Base-by-base conservation (phyloP, 2,797 vertebrate genomes). In the Sebastes iracundus region DNA sequence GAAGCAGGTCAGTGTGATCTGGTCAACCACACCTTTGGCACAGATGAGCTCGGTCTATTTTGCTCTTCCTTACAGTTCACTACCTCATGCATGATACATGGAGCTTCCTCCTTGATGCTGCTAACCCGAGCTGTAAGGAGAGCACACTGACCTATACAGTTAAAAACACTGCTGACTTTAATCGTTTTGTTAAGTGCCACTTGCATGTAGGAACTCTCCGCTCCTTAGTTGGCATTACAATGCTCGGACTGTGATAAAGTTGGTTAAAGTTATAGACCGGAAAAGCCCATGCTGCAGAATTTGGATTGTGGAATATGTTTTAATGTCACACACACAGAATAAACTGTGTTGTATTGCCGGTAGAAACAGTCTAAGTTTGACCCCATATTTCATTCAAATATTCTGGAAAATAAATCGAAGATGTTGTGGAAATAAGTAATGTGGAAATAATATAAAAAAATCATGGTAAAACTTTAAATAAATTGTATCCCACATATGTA, bases 51-150 rank as follows among this genome's bases (percentile, higher is more conserved):
- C 2, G 7, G 42, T 38, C 56, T 61, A 25, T 63, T 35, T 84
- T 42, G 61, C 77, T 81, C 68, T 81, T 67, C 35, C 64, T 27
- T 35, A 66, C 49, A 75, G 64, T 83, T 86, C 75, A 81, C 60
- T 52, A 49, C 42, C 58, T 88, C 86, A 84, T 84, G 80, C 86
- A 90, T 91, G 80, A 91, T 90, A 90, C 83, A 88, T 81, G 81
- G 16, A 72, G 75, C 49, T 56, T 67, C 58, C 76, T 67, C 60
- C 71, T 69, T 49, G 55, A 52, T 61, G 60, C 64, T 68, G 63
- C 82, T 67, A 30, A 80, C 68, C 46, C 73, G 86, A 80, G 74
- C 85, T 67, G 42, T 62, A 27, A 66, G 49, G 18, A 14, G 28
- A 69, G 35, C 62, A 42, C 42, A 13, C 58, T 82, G 70, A 79